Evolutionary conservation across 2,888 invertebrate species (phyloP), one percentile per base, ranked within the genome.

Genomic region (Machimus rusticus): DNA sequence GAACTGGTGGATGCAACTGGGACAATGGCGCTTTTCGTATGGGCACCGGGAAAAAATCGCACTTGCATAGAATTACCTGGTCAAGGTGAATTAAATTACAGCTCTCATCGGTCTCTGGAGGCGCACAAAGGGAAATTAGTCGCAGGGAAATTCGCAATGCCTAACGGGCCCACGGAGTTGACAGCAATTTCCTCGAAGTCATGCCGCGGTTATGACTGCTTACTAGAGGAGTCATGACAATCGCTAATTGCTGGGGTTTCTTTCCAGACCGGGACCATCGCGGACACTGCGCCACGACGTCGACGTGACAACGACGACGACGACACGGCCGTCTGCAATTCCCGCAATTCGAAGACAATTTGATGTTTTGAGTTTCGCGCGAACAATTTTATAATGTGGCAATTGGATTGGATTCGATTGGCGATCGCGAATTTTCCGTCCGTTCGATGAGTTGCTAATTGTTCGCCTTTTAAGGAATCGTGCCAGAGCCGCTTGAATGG

Each of bases 21-120:
- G 46, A 85, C 85, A 85, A 85, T 85, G 28, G 74, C 55, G 43
- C 28, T 85, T 85, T 85, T 31, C 66, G 34, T 74, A 74, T 85
- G 74, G 46, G 43, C 16, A 12, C 66, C 85, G 34, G 84, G 43
- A 19, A 84, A 84, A 74, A 8, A 84, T 85, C 46, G 74, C 74
- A 74, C 85, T 74, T 74, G 74, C 43, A 85, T 85, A 37, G 74
- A 74, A 74, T 85, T 85, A 84, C 85, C 74, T 85, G 85, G 85
- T 74, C 85, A 85, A 85, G 74, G 74, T 85, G 85, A 51, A 74
- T 85, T 85, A 19, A 85, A 43, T 85, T 85, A 85, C 85, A 74
- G 5, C 14, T 28, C 79, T 51, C 23, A 43, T 79, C 31, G 51
- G 28, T 28, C 28, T 79, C 51, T 28, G 31, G 79, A 76, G 19